Evolutionary conservation across 2,888 invertebrate genomes (phyloP).

Genomic region (Sympetrum striolatum): DNA sequence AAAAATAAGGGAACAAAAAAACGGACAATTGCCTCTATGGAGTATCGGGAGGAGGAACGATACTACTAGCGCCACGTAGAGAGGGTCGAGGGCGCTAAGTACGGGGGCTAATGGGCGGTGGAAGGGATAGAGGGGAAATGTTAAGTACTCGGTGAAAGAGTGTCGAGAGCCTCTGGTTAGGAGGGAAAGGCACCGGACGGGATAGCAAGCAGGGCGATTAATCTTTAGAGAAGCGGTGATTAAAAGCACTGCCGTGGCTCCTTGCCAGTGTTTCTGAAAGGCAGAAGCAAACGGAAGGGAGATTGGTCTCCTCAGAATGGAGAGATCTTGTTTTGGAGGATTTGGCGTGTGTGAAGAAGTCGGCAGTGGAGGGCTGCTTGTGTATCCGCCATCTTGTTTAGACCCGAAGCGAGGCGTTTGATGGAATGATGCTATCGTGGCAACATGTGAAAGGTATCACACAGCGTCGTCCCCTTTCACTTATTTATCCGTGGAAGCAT

Average conservation of each 20-base stretch:
- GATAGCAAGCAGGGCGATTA: conserved; percentile 28
- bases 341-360: neutral
- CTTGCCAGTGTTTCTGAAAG: conserved; percentile 27
- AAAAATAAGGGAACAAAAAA: too few relatives aligned
- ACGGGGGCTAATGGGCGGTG: neutral
- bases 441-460: too few relatives aligned
- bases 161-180: neutral
- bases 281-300: neutral
- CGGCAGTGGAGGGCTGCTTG: neutral
- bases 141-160: conserved; percentile 22
- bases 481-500: neutral
- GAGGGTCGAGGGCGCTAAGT: neutral
- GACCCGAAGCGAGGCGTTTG: too few relatives aligned
- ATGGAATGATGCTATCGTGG: too few relatives aligned
- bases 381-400: neutral
- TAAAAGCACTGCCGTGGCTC: conserved; percentile 37
- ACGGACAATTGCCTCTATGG: too few relatives aligned
- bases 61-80: neutral
- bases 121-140: neutral
- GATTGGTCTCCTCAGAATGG: neutral
- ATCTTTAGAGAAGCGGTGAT: conserved; percentile 24
- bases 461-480: too few relatives aligned
- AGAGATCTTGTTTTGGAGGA: neutral
- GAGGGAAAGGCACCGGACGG: neutral
- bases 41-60: neutral